Percentiles rank a stretch among this genome's conserved stretches.
Conservation (phyloP, 2,797 vertebrate species). For the Florisuga fusca region DNA sequence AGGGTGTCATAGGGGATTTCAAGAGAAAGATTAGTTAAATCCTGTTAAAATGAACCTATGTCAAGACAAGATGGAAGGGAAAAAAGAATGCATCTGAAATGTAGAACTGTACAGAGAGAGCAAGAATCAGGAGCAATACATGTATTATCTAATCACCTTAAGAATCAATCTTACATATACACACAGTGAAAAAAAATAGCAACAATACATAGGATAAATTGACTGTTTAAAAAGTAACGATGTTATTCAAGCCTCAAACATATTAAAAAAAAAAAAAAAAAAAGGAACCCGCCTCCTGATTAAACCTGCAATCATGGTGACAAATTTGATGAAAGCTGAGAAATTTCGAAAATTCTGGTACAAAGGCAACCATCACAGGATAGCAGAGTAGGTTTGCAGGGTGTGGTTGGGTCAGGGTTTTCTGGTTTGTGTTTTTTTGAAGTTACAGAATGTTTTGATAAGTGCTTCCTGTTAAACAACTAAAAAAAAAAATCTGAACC, state of each 20-base stretch:
- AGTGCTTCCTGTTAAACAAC: background rate
- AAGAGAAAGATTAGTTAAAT: background rate
- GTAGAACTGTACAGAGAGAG: background rate
- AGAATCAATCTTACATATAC: background rate
- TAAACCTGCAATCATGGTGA: background rate
- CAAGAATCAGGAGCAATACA: background rate
- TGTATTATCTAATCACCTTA: background rate
- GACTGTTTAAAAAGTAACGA: background rate
- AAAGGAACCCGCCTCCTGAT: fast-evolving
- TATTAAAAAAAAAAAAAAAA: background rate
- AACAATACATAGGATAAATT: background rate
- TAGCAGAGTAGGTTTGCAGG: background rate
- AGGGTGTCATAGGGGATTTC: too few species aligned
- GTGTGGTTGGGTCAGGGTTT: too few species aligned
- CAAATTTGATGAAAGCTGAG: background rate
- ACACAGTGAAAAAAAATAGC: background rate
- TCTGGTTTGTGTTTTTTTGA: background rate
- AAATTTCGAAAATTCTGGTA: background rate
- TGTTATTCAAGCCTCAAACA: background rate
- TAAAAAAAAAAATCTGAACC: background rate
- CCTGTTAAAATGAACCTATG: background rate
- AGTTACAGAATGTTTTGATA: background rate
- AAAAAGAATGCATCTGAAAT: background rate
- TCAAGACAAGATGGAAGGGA: background rate
- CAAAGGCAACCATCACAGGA: background rate